phyloP scores from a whole-genome alignment of 2,888 invertebrate species.

The Drosophila multiciliata region DNA sequence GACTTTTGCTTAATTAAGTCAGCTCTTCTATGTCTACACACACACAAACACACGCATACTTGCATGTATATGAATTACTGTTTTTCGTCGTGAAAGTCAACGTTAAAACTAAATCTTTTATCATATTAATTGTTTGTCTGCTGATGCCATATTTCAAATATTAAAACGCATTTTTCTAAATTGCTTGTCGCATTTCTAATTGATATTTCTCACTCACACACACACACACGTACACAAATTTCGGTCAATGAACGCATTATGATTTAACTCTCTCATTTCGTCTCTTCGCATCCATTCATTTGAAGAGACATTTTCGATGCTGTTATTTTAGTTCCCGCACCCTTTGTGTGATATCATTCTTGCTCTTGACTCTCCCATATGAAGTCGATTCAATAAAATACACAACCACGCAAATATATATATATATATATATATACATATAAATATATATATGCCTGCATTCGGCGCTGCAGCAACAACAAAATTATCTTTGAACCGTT shows the following conservation, averaged over 20 bases:
- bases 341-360: slow-evolving; percentile 14
- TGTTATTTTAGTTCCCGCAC: slow-evolving; percentile 14
- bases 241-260: slow-evolving; percentile 75
- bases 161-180: slow-evolving; percentile 52
- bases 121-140: slow-evolving; percentile 37
- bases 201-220: slow-evolving; percentile 69
- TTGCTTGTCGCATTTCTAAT: slow-evolving; percentile 62
- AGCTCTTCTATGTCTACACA: not conserved
- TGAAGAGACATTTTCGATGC: slow-evolving; percentile 4
- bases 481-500: slow-evolving; percentile 49
- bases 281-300: not conserved
- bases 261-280: slow-evolving; percentile 14
- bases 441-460: slow-evolving; percentile 6
- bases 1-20: slow-evolving; percentile 50
- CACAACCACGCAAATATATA: not conserved
- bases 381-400: slow-evolving; percentile 25
- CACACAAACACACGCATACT: not conserved
- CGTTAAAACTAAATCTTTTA: slow-evolving; percentile 13
- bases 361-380: slow-evolving; percentile 3
- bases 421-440: not conserved
- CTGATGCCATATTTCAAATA: slow-evolving; percentile 44
- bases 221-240: slow-evolving; percentile 24
- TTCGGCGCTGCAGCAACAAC: slow-evolving; percentile 24
- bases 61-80: slow-evolving; percentile 18
- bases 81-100: slow-evolving; percentile 63